Evolutionary conservation across 2,113 vertebrate genomes (phyloP), one percentile per base, ranked within the genome.

Genomic region (Dasypus novemcinctus): DNA sequence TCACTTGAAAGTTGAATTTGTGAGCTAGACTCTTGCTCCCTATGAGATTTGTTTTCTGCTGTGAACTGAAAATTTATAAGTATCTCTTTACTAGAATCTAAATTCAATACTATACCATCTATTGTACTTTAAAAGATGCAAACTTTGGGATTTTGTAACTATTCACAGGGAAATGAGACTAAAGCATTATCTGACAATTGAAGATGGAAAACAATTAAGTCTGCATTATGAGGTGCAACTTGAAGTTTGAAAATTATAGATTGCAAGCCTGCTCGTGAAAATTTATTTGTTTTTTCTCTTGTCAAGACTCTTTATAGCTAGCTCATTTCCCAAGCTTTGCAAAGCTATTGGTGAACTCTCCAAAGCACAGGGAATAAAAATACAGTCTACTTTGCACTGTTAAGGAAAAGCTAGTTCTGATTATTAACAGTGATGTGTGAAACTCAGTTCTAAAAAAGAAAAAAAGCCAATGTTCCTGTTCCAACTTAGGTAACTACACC

Each of bases 121-220:
- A 38, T n/a, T 76, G 43, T 23, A 52, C 54, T 84, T 83, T 81
- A 76, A 95, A 93, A 86, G 91, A 92, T 61, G 31, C 52, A 92
- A 75, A 88, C 14, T 1, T 9, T 83, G 52, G 43, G 25, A 36
- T 93, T 83, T 61, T 36, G 1, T 25, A 69, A 43, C 92, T 89
- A 2, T 96, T 91, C 92, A 43, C 66, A 52, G 52, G 41, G 68
- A 95, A 96, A 71, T 87, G 27, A 92, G 90, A 69, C 15, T 2
- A 29, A 92, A 89, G 52, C 17, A 76, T 86, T 86, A 87, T 72
- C 87, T 88, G 49, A 91, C 79, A 61, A 66, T 29, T 33, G 20
- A 90, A 94, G 38, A 61, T n/a, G 74, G 89, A 88, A 94, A 89
- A 87, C 59, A 93, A 71, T 95, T 91, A 96, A 95, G 31, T n/a